Evolutionary conservation across 2,113 vertebrate genomes (phyloP).

Genomic region (Gorsachius goisagi): DNA sequence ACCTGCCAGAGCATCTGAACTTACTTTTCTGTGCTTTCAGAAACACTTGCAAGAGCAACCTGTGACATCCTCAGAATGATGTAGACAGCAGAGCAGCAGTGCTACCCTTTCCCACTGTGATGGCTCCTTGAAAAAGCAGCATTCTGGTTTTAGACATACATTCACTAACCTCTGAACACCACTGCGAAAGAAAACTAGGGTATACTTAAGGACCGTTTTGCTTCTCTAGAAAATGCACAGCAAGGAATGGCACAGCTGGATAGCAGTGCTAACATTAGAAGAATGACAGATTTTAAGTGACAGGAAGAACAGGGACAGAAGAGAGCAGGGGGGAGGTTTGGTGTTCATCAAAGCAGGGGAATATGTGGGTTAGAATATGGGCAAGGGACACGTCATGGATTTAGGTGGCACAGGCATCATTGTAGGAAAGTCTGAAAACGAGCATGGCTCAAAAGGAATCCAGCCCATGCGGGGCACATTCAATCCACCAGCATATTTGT

Average conservation of each 20-base stretch:
- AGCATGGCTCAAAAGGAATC: not conserved
- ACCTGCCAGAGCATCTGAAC: not conserved
- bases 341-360: not conserved
- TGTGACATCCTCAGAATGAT: not conserved
- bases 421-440: not conserved
- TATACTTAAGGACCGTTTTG: not conserved
- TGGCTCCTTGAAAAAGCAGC: not conserved
- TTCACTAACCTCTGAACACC: not conserved
- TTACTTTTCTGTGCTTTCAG: not conserved
- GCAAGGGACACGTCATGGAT: accelerated
- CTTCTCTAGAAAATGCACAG: not conserved
- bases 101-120: not conserved
- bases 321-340: not conserved
- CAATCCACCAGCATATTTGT: accelerated
- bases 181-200: not conserved
- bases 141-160: not conserved
- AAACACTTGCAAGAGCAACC: not conserved
- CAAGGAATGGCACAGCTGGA: not conserved
- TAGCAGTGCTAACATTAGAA: not conserved
- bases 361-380: not conserved
- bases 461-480: not conserved
- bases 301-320: not conserved
- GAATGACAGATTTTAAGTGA: not conserved
- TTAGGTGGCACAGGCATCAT: not conserved
- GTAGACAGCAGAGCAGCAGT: not conserved